Evolutionary conservation across 1,140 invertebrate species (phyloP).

Genomic region (Zaprionus ornatus): DNA sequence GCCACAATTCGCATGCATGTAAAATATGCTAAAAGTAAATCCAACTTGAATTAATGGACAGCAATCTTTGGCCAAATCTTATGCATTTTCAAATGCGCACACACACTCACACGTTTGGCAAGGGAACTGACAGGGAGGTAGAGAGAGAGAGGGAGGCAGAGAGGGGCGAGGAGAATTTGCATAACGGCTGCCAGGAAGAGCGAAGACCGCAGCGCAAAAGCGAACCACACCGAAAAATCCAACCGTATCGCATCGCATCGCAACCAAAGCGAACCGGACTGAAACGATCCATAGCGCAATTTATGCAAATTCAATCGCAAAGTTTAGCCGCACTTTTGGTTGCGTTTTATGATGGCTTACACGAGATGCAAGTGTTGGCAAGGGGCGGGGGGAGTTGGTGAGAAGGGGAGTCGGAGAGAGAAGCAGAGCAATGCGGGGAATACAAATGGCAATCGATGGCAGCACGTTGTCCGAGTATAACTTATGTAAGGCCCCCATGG

Average conservation of each 20-base stretch:
- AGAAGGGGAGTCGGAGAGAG: not conserved
- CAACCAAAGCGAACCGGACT: slow-evolving; percentile 18
- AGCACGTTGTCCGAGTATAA: slow-evolving; percentile 17
- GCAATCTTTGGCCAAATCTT: slow-evolving; percentile 81
- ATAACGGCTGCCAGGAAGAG: slow-evolving; percentile 61
- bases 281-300: slow-evolving; percentile 57
- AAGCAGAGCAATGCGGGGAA: not conserved
- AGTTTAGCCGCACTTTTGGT: slow-evolving; percentile 78
- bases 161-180: slow-evolving; percentile 51
- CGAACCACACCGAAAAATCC: slow-evolving; percentile 41
- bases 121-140: not conserved
- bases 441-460: slow-evolving; percentile 25
- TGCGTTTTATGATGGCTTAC: slow-evolving; percentile 57
- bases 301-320: slow-evolving; percentile 83
- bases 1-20: slow-evolving; percentile 64
- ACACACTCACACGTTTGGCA: slow-evolving; percentile 13
- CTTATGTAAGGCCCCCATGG: slow-evolving; percentile 40
- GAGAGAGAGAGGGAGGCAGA: not conserved
- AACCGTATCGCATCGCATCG: slow-evolving; percentile 19
- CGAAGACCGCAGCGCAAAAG: slow-evolving; percentile 23
- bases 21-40: slow-evolving; percentile 83
- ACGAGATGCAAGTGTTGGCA: slow-evolving; percentile 43
- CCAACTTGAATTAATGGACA: slow-evolving; percentile 82
- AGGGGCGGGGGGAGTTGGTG: not conserved
- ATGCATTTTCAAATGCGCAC: slow-evolving; percentile 76